phyloP scores from a whole-genome alignment of 2,888 invertebrate species.

The Lithophane leautieri region DNA sequence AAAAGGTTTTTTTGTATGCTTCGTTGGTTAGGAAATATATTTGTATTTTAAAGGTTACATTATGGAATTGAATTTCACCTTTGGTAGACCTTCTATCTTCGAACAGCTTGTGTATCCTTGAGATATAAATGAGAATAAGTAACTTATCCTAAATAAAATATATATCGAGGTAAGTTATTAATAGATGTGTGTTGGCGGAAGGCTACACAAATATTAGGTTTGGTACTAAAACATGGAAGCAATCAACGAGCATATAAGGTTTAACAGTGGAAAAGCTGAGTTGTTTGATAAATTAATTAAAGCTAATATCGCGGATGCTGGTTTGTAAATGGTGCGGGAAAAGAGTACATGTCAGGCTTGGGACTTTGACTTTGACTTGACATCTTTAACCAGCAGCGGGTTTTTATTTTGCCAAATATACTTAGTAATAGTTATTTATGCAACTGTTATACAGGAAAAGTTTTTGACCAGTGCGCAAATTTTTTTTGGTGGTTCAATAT shows the following conservation, averaged over 20 bases:
- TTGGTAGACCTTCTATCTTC: neutral
- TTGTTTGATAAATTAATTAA: constrained; percentile 13
- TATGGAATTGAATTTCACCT: constrained; percentile 19
- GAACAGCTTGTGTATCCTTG: neutral
- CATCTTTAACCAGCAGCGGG: no score
- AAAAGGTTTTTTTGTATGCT: constrained; percentile 21
- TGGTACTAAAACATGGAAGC: neutral
- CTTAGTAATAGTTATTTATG: no score
- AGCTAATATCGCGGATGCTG: neutral
- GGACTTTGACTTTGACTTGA: no score
- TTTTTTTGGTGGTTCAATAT: no score
- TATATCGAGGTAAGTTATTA: neutral
- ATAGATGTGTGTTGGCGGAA: neutral
- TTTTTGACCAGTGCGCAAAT: no score
- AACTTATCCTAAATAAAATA: neutral
- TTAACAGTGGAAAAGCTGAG: neutral
- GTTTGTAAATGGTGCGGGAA: neutral
- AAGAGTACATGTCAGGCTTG: neutral
- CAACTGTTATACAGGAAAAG: no score
- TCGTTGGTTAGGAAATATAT: constrained; percentile 23
- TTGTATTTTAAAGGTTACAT: constrained; percentile 7
- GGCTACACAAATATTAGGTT: neutral
- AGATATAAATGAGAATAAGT: neutral
- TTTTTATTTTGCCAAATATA: neutral
- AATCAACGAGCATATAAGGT: neutral